phyloP scores from a whole-genome alignment of 2,888 invertebrate genomes.

The Chaitophorus viminalis region DNA sequence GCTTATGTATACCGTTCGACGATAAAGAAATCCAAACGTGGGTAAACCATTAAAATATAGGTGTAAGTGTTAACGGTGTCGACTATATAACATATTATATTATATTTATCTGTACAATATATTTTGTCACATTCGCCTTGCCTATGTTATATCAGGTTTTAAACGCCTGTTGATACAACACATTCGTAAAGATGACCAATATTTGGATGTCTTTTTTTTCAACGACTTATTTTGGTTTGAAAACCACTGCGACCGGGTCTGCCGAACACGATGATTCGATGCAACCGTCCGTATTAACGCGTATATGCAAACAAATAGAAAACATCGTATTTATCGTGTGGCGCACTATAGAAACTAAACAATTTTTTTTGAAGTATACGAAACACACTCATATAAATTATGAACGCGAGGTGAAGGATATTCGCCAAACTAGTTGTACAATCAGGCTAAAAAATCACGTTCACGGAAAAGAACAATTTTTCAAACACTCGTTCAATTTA shows the following conservation, averaged over 20 bases:
- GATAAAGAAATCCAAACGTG: constrained; percentile 50
- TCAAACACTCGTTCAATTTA: neutral
- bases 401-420: neutral
- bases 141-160: constrained; percentile 18
- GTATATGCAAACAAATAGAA: neutral
- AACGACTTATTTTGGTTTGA: neutral
- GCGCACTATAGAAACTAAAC: neutral
- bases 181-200: constrained; percentile 1
- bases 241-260: neutral
- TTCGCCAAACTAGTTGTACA: neutral
- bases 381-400: neutral
- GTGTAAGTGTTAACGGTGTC: constrained; percentile 47
- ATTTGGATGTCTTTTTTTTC: neutral
- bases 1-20: neutral
- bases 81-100: neutral
- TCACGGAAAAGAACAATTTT: neutral
- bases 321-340: neutral
- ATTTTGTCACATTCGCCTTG: constrained; percentile 44
- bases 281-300: neutral
- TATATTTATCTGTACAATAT: neutral
- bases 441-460: neutral
- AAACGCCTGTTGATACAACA: neutral
- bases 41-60: constrained; percentile 51
- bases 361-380: neutral
- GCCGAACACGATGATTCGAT: too few relatives aligned